Percentiles rank a stretch among this genome's conserved stretches.
These are phyloP conservation scores for Glandiceps talaboti DNA, from an alignment of 53 echinoderm and acorn worm species.

Conservation along the genomic window DNA sequence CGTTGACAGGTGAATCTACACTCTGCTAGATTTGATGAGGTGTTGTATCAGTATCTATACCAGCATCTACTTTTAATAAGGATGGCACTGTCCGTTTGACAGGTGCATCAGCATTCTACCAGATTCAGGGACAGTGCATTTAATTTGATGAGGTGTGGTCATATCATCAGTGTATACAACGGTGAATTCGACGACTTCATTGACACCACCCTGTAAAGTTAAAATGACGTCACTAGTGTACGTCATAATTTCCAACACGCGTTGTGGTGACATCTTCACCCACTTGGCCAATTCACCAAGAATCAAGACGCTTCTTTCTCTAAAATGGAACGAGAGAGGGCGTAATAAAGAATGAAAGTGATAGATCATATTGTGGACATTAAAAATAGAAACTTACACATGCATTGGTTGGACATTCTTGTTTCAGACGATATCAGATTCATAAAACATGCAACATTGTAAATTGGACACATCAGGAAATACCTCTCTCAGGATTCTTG, in stretches of 20 bases:
- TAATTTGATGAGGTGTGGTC: not conserved
- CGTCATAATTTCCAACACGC: not conserved
- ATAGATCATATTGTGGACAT: too few species aligned
- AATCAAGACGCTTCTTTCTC: constrained; percentile 3
- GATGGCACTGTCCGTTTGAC: not conserved
- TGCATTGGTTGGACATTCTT: too few species aligned
- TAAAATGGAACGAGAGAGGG: not conserved
- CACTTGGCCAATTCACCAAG: constrained; percentile 24
- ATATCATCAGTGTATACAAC: not conserved
- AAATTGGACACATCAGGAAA: too few species aligned
- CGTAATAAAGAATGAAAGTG: too few species aligned
- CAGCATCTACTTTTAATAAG: too few species aligned
- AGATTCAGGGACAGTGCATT: not conserved
- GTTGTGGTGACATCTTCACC: constrained; percentile 22
- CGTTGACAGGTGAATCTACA: too few species aligned
- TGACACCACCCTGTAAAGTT: not conserved
- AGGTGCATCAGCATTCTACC: not conserved
- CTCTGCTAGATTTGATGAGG: too few species aligned
- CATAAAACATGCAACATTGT: too few species aligned
- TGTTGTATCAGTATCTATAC: too few species aligned
- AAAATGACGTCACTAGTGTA: not conserved
- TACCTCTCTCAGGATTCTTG: too few species aligned
- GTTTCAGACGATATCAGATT: too few species aligned
- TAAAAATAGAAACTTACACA: too few species aligned
- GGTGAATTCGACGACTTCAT: not conserved